Percentiles rank a stretch among this genome's conserved stretches.
These are phyloP conservation scores for Tinea trinotella DNA, from an alignment of 2,888 invertebrate species.

Conservation along the genomic window DNA sequence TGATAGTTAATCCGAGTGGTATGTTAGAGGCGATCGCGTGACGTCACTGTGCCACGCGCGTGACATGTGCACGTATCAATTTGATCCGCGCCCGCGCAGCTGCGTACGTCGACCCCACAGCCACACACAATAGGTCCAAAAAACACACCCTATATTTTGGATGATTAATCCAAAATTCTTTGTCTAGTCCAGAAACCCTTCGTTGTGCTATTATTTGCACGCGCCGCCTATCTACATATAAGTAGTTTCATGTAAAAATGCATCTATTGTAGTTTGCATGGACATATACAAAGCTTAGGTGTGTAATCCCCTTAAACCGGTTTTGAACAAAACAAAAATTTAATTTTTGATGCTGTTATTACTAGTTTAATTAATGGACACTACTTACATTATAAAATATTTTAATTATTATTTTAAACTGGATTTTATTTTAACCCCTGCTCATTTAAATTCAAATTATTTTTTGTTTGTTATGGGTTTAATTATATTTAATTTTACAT, in stretches of 20 bases:
- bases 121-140: conserved; percentile 34
- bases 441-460: too few species aligned
- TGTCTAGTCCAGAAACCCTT: conserved; percentile 48
- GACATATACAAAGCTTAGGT: conserved; percentile 27
- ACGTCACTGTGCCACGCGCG: conserved; percentile 39
- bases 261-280: conserved; percentile 33
- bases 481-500: too few species aligned
- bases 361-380: not conserved
- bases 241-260: conserved; percentile 42
- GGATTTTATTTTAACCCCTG: too few species aligned
- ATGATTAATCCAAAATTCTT: conserved; percentile 56
- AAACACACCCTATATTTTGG: conserved; percentile 52
- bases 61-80: conserved; percentile 55
- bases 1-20: not conserved
- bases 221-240: conserved; percentile 49
- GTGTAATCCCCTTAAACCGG: conserved; percentile 33
- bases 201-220: conserved; percentile 45
- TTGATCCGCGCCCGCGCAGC: conserved; percentile 63
- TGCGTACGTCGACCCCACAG: conserved; percentile 56
- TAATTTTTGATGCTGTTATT: not conserved
- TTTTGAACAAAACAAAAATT: conserved; percentile 20
- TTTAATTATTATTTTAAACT: not conserved
- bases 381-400: not conserved
- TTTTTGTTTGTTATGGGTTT: too few species aligned
- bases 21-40: conserved; percentile 27